Evolutionary conservation across 2,113 vertebrate species (phyloP), one percentile per base, ranked within the genome.

Genomic region (Ahaetulla prasina): DNA sequence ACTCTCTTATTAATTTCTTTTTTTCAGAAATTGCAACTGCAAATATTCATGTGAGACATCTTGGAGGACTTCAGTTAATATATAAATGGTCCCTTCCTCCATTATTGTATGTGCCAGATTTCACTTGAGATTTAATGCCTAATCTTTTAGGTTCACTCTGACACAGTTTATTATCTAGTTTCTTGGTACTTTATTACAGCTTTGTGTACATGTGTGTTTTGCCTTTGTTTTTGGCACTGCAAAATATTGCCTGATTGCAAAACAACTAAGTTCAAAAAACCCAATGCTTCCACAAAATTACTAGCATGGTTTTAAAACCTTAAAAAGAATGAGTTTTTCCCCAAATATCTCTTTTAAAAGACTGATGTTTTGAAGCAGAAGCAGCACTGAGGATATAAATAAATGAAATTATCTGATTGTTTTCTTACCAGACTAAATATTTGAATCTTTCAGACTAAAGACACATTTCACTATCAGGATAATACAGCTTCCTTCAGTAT

Each of bases 61-160:
- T 80, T 80, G 74, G 74, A 39, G 35, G 35, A 80, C 35, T 39
- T 80, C 35, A 43, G n/a, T 80, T 80, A 80, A 20, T 80, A 80
- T 80, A 80, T 80, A 80, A 80, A 80, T 22, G 39, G 35, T 43
- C 74, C 30, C 8, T 39, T 80, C 16, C 35, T 43, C 35, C 35
- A 43, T 80, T 80, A 9, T 43, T 43, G 8, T 80, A n/a, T 39
- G 22, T 86, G 85, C 27, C 11, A 91, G 20, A 39, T 94, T 90
- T 93, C 49, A 89, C 0, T 68, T 85, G 52, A 93, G 27, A 94
- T 94, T 91, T 93, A 92, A 88, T 89, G 93, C 92, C 57, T 52
- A 39, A 68, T 91, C 95, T 55, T 0, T 92, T 85, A 89, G 45
- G 84, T 68, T 95, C 88, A 88, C 43, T 86, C 39, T 0, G 1